These are phyloP conservation scores for Acanthoscelides obtectus DNA, from an alignment of 2,888 invertebrate species.

Conservation along the genomic window DNA sequence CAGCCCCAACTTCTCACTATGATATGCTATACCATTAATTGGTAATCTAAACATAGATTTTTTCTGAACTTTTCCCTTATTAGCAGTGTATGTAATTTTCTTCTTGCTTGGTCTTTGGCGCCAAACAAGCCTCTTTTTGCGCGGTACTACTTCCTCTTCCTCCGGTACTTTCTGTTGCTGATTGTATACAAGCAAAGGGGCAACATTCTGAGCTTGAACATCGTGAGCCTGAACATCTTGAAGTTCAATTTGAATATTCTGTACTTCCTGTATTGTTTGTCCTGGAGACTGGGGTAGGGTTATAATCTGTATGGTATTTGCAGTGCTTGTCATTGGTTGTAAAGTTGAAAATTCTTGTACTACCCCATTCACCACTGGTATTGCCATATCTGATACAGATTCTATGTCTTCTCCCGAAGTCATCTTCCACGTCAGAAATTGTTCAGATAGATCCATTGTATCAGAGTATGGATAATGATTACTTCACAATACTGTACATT, in stretches of 20 bases:
- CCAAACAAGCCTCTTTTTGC: not conserved
- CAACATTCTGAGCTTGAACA: not conserved
- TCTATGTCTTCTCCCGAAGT: not conserved
- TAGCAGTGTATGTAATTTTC: not conserved
- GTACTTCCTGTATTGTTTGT: not conserved
- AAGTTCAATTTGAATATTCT: not conserved
- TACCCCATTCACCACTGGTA: not conserved
- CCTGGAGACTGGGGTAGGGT: not conserved
- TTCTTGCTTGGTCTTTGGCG: not conserved
- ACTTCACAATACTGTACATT: not conserved
- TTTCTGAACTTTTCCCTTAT: constrained; percentile 5
- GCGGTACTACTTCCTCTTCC: not conserved
- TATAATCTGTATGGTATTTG: not conserved
- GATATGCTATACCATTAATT: constrained; percentile 17
- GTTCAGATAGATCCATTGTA: not conserved
- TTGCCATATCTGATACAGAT: not conserved
- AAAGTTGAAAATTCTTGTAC: not conserved
- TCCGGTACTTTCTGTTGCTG: not conserved
- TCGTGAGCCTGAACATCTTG: not conserved
- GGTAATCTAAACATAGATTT: constrained; percentile 7
- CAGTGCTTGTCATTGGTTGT: not conserved
- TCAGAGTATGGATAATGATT: not conserved
- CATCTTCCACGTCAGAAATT: not conserved
- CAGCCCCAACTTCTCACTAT: constrained; percentile 17
- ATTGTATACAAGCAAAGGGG: not conserved